A percentile compares a stretch with the other conserved stretches of the same genome.
Conservation (phyloP, 1,140 invertebrate genomes). For the Probaryconus sp. region DNA sequence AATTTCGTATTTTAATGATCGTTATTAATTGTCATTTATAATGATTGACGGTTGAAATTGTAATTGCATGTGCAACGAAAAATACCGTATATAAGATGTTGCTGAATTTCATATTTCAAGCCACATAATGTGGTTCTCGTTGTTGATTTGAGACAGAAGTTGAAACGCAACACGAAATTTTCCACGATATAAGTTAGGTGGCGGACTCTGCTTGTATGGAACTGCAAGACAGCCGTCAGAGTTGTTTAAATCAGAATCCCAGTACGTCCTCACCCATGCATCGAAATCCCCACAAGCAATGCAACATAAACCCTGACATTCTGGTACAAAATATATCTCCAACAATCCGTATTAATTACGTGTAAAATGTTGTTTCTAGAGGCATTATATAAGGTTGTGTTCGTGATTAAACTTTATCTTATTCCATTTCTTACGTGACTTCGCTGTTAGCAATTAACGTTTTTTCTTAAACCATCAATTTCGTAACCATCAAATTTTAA, state of each 20-base stretch:
- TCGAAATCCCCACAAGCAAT: slow-evolving; percentile 41
- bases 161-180: no score
- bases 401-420: no score
- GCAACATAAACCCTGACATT: slow-evolving; percentile 16
- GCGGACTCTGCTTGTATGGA: neutral
- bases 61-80: slow-evolving; percentile 22
- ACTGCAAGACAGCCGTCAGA: slow-evolving; percentile 13
- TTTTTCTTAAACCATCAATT: no score
- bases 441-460: no score
- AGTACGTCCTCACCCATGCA: slow-evolving; percentile 40
- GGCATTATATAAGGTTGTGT: no score
- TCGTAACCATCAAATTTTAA: no score
- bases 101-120: slow-evolving; percentile 2
- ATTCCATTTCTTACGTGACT: no score
- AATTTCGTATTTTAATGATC: no score
- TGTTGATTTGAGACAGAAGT: no score
- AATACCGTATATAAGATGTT: slow-evolving; percentile 32
- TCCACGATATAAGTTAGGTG: neutral
- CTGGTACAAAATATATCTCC: neutral
- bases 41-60: slow-evolving; percentile 17
- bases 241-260: slow-evolving; percentile 40
- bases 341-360: slow-evolving; percentile 18
- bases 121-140: slow-evolving; percentile 5
- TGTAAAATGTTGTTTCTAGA: slow-evolving; percentile 1
- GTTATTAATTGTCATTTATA: neutral